A percentile compares a stretch with the other conserved stretches of the same genome.
These are phyloP conservation scores for Drosophila conformis DNA, from an alignment of 2,888 invertebrate genomes.

Conservation along the genomic window DNA sequence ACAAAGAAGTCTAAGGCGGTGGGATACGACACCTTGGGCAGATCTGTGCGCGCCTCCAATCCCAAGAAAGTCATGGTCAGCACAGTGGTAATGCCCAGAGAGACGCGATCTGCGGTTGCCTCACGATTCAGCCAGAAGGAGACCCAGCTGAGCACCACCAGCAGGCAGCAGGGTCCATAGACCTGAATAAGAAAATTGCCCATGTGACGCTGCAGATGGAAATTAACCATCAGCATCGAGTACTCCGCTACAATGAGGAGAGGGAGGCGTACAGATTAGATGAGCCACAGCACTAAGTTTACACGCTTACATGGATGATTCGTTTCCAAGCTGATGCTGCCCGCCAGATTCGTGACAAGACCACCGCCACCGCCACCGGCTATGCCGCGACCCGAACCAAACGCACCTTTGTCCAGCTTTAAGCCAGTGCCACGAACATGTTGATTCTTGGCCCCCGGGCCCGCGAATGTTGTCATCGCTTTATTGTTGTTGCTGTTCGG, in stretches of 20 bases:
- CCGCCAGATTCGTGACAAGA: constrained; percentile 53
- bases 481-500: constrained; percentile 59
- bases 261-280: background rate
- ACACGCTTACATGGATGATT: constrained; percentile 75
- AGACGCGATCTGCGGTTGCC: constrained; percentile 92
- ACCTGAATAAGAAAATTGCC: constrained; percentile 95
- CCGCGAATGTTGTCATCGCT: constrained; percentile 73
- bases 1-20: constrained; percentile 95
- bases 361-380: constrained; percentile 49
- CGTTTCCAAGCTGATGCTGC: constrained; percentile 71
- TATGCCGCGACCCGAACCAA: constrained; percentile 64
- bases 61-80: constrained; percentile 94
- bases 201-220: constrained; percentile 92
- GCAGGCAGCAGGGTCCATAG: constrained; percentile 92
- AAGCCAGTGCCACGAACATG: constrained; percentile 81
- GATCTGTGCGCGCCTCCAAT: constrained; percentile 91
- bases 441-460: constrained; percentile 80
- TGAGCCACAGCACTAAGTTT: background rate
- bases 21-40: constrained; percentile 94
- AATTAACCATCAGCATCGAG: constrained; percentile 90
- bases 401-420: constrained; percentile 78
- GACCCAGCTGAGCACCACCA: constrained; percentile 95
- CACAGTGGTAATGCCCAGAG: constrained; percentile 93
- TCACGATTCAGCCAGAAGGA: constrained; percentile 94
- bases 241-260: constrained; percentile 86